phyloP scores from a whole-genome alignment of 2,113 vertebrate genomes.

The Phalacrocorax brasilianus region DNA sequence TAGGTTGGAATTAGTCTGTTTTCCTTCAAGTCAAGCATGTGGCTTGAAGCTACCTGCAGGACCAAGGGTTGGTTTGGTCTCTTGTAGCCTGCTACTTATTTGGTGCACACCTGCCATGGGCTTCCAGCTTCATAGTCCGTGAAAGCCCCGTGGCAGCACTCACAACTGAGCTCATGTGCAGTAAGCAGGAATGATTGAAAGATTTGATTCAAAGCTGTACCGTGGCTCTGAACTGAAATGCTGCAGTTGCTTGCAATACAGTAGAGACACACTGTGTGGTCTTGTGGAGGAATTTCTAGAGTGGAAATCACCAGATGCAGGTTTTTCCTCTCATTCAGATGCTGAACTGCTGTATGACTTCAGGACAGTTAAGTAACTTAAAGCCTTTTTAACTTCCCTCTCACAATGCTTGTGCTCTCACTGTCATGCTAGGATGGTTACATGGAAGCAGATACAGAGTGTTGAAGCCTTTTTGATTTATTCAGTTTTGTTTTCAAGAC shows the following conservation, averaged over 20 bases:
- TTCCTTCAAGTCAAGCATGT: not conserved
- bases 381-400: not conserved
- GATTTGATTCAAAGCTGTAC: not conserved
- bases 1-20: not conserved
- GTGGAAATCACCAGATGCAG: not conserved
- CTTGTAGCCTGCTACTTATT: rapidly evolving
- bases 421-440: rapidly evolving
- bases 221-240: not conserved
- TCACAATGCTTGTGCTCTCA: not conserved
- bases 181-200: too few species aligned
- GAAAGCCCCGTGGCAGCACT: not conserved
- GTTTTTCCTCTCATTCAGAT: not conserved
- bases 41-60: not conserved
- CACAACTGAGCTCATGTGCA: rapidly evolving
- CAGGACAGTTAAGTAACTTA: not conserved
- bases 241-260: rapidly evolving
- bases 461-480: not conserved
- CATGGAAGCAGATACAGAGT: not conserved
- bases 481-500: not conserved
- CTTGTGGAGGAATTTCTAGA: not conserved
- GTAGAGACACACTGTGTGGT: not conserved
- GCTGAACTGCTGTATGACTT: not conserved
- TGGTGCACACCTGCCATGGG: not conserved
- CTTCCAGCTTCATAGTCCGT: rapidly evolving
- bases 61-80: not conserved